Percentiles rank a stretch among this genome's conserved stretches.
Conservation (phyloP, 2,113 vertebrate species). For the Pristiophorus japonicus region DNA sequence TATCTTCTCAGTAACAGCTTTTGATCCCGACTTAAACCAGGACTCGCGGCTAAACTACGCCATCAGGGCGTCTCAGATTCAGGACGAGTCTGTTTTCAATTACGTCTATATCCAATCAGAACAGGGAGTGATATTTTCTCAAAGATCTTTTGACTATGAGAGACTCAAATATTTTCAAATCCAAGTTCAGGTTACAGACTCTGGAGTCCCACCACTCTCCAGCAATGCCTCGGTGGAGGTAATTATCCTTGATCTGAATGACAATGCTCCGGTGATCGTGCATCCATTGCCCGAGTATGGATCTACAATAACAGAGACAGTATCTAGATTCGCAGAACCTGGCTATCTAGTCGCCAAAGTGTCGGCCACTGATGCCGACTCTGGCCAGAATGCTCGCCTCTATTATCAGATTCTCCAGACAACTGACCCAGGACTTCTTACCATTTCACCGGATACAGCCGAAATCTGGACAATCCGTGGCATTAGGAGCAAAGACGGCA, state of each 20-base stretch:
- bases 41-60: conserved; percentile 68
- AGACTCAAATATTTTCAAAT: conserved; percentile 59
- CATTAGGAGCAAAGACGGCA: conserved; percentile 42
- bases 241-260: conserved; percentile 13
- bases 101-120: conserved; percentile 69
- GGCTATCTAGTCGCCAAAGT: neutral
- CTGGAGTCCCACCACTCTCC: conserved; percentile 52
- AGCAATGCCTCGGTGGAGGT: conserved; percentile 41
- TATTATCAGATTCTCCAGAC: neutral
- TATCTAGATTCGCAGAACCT: neutral
- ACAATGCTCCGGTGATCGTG: neutral
- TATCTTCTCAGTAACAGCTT: neutral
- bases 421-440: neutral
- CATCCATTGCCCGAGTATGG: neutral
- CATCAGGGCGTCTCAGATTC: conserved; percentile 54
- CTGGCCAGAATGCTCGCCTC: neutral
- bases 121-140: conserved; percentile 64
- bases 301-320: neutral
- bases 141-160: conserved; percentile 67
- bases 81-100: conserved; percentile 59
- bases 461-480: conserved; percentile 38
- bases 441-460: neutral
- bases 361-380: neutral
- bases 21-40: conserved; percentile 56
- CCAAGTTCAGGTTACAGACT: conserved; percentile 54